Evolutionary conservation across 64 coral and sea anemone species (phyloP).

Genomic region (Porites lutea): DNA sequence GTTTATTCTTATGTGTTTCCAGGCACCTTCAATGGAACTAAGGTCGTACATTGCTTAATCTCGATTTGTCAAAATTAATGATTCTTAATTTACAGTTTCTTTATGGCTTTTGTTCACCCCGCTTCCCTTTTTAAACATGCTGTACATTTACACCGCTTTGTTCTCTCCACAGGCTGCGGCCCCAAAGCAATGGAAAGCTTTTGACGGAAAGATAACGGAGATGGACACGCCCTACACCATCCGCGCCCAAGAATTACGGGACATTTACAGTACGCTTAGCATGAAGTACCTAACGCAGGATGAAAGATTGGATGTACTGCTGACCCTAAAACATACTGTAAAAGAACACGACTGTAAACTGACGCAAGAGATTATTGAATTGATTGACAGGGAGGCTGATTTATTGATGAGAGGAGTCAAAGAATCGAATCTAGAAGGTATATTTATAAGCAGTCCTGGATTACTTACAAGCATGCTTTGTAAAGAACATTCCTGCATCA

Average conservation of each 20-base stretch:
- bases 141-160: neutral
- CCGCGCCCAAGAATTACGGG: slow-evolving; percentile 93
- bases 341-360: slow-evolving; percentile 99
- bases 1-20: too few relatives aligned
- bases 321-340: slow-evolving; percentile 94
- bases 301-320: slow-evolving; percentile 91
- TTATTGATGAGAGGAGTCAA: slow-evolving; percentile 98
- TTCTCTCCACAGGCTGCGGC: slow-evolving; percentile 81
- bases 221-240: slow-evolving; percentile 99
- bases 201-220: slow-evolving; percentile 96
- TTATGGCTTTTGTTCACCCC: too few relatives aligned
- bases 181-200: slow-evolving; percentile 96
- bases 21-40: too few relatives aligned
- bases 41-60: too few relatives aligned
- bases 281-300: slow-evolving; percentile 99
- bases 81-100: too few relatives aligned
- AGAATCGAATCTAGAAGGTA: slow-evolving; percentile 98
- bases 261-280: slow-evolving; percentile 94
- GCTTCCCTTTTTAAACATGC: too few relatives aligned
- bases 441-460: neutral
- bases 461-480: too few relatives aligned
- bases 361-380: slow-evolving; percentile 96
- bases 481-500: too few relatives aligned
- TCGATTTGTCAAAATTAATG: too few relatives aligned
- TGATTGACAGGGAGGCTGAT: slow-evolving; percentile 98